phyloP scores from a whole-genome alignment of 2,113 vertebrate genomes.

The Ptychochromis oligacanthus region DNA sequence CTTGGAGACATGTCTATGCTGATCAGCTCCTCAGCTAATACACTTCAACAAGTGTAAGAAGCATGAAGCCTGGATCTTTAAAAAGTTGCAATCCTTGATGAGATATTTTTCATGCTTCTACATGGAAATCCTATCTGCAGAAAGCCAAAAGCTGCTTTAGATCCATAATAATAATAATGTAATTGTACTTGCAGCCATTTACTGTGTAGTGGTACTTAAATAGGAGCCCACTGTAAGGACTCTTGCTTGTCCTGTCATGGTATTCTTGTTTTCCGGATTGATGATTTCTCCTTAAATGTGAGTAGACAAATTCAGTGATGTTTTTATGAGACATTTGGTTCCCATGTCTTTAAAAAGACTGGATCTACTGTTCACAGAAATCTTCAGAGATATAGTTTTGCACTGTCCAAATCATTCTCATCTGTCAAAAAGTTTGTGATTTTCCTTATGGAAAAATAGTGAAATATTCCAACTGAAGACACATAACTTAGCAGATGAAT shows the following conservation, averaged over 20 bases:
- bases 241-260: not conserved
- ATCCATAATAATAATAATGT: not conserved
- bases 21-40: not conserved
- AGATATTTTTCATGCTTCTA: not conserved
- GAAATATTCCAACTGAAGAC: not conserved
- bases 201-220: not conserved
- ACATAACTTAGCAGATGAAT: not conserved
- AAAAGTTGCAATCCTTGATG: not conserved
- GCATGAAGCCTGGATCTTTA: not conserved
- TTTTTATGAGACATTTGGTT: slow-evolving; percentile 17
- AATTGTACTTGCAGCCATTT: not conserved
- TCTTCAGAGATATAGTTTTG: slow-evolving; percentile 25
- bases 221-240: not conserved
- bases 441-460: slow-evolving; percentile 5
- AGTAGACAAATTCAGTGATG: not conserved
- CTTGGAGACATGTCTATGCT: not conserved
- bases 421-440: slow-evolving; percentile 13
- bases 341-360: slow-evolving; percentile 1
- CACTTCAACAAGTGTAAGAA: not conserved
- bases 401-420: slow-evolving; percentile 6
- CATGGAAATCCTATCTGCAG: not conserved
- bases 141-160: slow-evolving; percentile 6
- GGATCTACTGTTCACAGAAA: not conserved
- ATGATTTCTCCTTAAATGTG: slow-evolving; percentile 4
- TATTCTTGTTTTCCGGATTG: slow-evolving; percentile 5